These are phyloP conservation scores for Alca torda DNA, from an alignment of 2,797 vertebrate species.

Conservation along the genomic window DNA sequence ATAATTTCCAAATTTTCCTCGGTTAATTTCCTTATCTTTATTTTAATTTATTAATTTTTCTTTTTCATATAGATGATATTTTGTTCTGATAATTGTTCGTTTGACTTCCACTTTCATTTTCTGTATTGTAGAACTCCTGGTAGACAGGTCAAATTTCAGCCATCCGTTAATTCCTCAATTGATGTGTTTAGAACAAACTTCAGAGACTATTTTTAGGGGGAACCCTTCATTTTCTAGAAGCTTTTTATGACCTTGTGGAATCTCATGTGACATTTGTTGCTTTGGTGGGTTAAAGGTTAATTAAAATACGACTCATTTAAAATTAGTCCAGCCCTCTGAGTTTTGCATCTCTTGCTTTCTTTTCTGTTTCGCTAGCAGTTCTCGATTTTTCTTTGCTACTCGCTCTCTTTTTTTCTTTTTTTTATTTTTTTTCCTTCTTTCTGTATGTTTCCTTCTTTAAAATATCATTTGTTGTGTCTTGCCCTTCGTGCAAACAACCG, in stretches of 20 bases:
- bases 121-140: background rate
- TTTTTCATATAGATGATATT: background rate
- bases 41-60: background rate
- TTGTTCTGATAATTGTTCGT: background rate
- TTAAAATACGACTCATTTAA: conserved; percentile 38
- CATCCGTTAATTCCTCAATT: background rate
- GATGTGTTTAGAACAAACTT: background rate
- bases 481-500: background rate
- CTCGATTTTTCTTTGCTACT: conserved; percentile 50
- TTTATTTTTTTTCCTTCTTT: background rate
- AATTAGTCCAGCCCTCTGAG: conserved; percentile 34
- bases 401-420: background rate
- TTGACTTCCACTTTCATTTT: conserved; percentile 24
- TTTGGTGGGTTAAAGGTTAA: conserved; percentile 60
- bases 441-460: conserved; percentile 42
- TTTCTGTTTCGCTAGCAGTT: conserved; percentile 59
- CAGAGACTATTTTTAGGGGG: conserved; percentile 18
- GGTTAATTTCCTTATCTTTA: conserved; percentile 29
- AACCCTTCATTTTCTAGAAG: conserved; percentile 17
- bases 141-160: conserved; percentile 51
- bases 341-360: conserved; percentile 58
- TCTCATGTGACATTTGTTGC: conserved; percentile 49
- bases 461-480: conserved; percentile 40
- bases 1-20: conserved; percentile 46
- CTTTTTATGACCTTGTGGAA: conserved; percentile 28